phyloP scores from a whole-genome alignment of 2,888 invertebrate genomes.

The Cordilura impudica region DNA sequence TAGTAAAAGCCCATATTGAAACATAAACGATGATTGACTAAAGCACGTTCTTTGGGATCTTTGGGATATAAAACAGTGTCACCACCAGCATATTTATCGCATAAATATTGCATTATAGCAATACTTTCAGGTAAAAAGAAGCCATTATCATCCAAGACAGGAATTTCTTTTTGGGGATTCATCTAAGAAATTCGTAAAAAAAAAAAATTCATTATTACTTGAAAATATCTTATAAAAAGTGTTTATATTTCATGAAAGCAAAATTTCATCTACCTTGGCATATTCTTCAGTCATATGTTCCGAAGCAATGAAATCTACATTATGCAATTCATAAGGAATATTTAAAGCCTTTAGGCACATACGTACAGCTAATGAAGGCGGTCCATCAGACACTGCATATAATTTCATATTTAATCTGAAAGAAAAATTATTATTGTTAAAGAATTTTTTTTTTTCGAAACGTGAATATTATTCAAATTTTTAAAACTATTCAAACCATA shows the following conservation, averaged over 20 bases:
- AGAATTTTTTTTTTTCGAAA: too few species aligned
- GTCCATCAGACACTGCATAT: conserved; percentile 87
- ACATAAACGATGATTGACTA: conserved; percentile 88
- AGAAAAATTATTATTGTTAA: background rate
- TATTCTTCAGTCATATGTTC: conserved; percentile 87
- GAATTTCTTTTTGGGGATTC: conserved; percentile 89
- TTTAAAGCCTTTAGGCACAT: conserved; percentile 83
- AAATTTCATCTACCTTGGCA: conserved; percentile 80
- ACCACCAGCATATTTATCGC: conserved; percentile 85
- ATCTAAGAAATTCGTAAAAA: conserved; percentile 78
- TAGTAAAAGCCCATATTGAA: conserved; percentile 89
- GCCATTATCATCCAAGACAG: conserved; percentile 88
- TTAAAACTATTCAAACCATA: background rate
- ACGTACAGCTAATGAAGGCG: conserved; percentile 86
- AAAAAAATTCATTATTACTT: background rate
- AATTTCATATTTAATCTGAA: conserved; percentile 80
- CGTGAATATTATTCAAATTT: too few species aligned
- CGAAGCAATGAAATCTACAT: conserved; percentile 85
- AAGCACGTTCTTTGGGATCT: conserved; percentile 83
- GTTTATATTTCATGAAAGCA: background rate
- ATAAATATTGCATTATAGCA: conserved; percentile 83
- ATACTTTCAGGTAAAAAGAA: conserved; percentile 87
- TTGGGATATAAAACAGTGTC: conserved; percentile 84
- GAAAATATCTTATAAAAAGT: background rate
- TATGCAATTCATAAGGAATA: conserved; percentile 82